phyloP scores from a whole-genome alignment of 2,888 invertebrate genomes.

The Pyrrhia umbra region DNA sequence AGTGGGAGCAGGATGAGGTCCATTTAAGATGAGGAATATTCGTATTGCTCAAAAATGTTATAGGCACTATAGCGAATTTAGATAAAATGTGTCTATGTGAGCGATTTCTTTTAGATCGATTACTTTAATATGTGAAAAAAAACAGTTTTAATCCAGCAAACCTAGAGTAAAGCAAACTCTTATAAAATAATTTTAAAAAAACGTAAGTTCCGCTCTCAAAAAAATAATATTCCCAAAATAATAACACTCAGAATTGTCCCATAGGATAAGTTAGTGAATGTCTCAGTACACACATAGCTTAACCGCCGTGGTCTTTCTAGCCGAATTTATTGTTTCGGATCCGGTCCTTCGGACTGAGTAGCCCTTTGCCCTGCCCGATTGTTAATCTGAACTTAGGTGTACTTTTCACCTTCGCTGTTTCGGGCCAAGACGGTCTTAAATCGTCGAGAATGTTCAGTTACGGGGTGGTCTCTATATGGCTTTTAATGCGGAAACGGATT shows the following conservation, averaged over 20 bases:
- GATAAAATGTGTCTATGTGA: no score
- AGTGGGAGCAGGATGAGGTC: constrained; percentile 58
- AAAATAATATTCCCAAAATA: neutral
- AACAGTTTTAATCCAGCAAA: no score
- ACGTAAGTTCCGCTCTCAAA: no score
- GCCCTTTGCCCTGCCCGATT: constrained; percentile 79
- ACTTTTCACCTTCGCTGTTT: constrained; percentile 83
- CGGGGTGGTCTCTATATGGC: constrained; percentile 64
- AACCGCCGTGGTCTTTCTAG: constrained; percentile 65
- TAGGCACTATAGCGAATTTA: no score
- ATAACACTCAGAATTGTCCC: constrained; percentile 43
- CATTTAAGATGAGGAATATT: constrained; percentile 41
- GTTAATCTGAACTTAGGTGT: constrained; percentile 87
- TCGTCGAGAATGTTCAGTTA: constrained; percentile 70
- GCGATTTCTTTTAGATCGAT: no score
- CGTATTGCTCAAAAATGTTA: no score
- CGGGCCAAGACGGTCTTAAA: constrained; percentile 75
- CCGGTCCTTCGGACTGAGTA: constrained; percentile 72
- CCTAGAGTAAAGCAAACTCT: no score
- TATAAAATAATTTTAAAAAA: no score
- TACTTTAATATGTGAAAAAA: no score
- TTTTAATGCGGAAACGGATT: constrained; percentile 42
- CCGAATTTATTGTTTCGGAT: constrained; percentile 72
- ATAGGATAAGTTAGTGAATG: constrained; percentile 38
- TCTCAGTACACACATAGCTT: constrained; percentile 56